Evolutionary conservation across 2,888 invertebrate species (phyloP).

Genomic region (Cabera pusaria): DNA sequence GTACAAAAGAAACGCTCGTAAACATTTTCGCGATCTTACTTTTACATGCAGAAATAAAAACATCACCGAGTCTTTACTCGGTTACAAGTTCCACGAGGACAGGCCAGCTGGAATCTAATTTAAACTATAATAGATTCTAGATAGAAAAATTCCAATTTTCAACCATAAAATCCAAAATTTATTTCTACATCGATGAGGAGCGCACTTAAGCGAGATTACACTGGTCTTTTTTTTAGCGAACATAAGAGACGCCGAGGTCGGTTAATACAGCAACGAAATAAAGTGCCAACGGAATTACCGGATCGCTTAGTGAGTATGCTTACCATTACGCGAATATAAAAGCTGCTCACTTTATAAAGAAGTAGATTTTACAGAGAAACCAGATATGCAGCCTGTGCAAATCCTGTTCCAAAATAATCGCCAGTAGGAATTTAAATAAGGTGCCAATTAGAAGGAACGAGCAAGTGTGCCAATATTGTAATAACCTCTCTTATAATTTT

Average conservation of each 20-base stretch:
- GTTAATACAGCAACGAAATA: slow-evolving; percentile 58
- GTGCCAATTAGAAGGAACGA: slow-evolving; percentile 73
- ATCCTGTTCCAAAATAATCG: slow-evolving; percentile 65
- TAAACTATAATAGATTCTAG: slow-evolving; percentile 34
- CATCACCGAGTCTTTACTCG: too few species aligned
- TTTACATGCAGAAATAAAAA: neutral
- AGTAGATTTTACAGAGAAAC: slow-evolving; percentile 67
- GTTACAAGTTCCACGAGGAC: slow-evolving; percentile 5
- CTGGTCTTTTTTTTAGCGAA: slow-evolving; percentile 41
- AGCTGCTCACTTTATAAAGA: slow-evolving; percentile 70
- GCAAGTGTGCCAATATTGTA: slow-evolving; percentile 49
- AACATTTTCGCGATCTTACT: slow-evolving; percentile 33
- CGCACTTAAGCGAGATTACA: slow-evolving; percentile 55
- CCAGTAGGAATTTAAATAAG: slow-evolving; percentile 71
- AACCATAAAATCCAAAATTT: slow-evolving; percentile 52
- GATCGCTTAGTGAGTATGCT: slow-evolving; percentile 62
- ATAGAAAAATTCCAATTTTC: slow-evolving; percentile 50
- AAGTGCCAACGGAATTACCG: slow-evolving; percentile 60
- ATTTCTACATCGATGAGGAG: slow-evolving; percentile 47
- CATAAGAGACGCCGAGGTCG: slow-evolving; percentile 31
- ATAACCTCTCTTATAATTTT: slow-evolving; percentile 61
- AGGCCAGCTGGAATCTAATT: slow-evolving; percentile 10
- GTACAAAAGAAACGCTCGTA: slow-evolving; percentile 22
- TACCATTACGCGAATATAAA: slow-evolving; percentile 64
- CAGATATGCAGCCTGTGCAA: slow-evolving; percentile 58